Evolutionary conservation across 2,113 vertebrate species (phyloP).

Genomic region (Holacanthus passer): DNA sequence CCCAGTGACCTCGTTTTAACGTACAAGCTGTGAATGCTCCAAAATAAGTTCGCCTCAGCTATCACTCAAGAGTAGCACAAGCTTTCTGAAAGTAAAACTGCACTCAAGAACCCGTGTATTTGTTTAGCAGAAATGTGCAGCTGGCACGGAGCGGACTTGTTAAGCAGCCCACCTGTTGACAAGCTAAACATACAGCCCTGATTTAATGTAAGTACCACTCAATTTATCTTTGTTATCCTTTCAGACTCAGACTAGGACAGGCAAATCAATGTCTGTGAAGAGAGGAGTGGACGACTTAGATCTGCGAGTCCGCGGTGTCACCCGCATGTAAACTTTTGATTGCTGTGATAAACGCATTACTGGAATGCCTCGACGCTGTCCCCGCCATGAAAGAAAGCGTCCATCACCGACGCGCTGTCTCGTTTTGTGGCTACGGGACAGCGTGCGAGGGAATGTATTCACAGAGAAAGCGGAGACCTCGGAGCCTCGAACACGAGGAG

Average conservation of each 20-base stretch:
- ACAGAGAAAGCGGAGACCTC: conserved; percentile 9
- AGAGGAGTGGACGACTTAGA: conserved; percentile 43
- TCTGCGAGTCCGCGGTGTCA: conserved; percentile 23
- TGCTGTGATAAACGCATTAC: conserved; percentile 68
- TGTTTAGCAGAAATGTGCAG: conserved; percentile 59
- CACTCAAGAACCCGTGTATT: conserved; percentile 2
- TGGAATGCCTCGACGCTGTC: conserved; percentile 52
- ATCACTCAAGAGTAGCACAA: conserved; percentile 15
- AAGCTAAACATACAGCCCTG: conserved; percentile 59
- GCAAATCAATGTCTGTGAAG: conserved; percentile 64
- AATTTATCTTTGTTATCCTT: conserved; percentile 75
- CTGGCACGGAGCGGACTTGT: conserved; percentile 54
- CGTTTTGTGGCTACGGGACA: conserved; percentile 26
- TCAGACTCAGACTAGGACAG: conserved; percentile 50
- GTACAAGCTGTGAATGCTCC: conserved; percentile 52
- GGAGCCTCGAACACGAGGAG: not conserved
- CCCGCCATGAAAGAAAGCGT: conserved; percentile 32
- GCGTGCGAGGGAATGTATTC: conserved; percentile 19
- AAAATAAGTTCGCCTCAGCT: conserved; percentile 63
- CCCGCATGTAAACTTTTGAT: conserved; percentile 62
- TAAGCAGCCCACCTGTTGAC: conserved; percentile 76
- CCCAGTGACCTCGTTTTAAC: conserved; percentile 83
- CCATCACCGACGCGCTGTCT: conserved; percentile 35
- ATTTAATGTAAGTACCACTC: conserved; percentile 71
- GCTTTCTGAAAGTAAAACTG: conserved; percentile 11